These are phyloP conservation scores for Aldrovandia affinis DNA, from an alignment of 2,797 vertebrate species.

Conservation along the genomic window DNA sequence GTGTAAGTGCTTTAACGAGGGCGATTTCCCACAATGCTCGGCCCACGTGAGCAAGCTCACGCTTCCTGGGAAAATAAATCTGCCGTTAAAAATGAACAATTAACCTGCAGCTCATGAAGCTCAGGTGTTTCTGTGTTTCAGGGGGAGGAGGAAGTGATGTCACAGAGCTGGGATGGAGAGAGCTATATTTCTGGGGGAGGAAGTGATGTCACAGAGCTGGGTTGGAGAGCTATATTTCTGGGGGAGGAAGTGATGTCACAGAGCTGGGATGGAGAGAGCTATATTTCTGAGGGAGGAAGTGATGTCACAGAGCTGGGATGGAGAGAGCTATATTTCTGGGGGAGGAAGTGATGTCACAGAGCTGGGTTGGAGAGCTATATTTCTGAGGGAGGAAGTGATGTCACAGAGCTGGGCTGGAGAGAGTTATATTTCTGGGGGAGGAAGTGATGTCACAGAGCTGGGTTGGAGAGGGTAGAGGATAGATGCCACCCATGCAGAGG, in stretches of 20 bases:
- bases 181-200: background rate
- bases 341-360: background rate
- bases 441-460: background rate
- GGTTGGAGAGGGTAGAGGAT: no score
- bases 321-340: background rate
- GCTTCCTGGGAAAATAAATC: constrained; percentile 26
- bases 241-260: background rate
- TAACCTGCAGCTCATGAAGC: constrained; percentile 30
- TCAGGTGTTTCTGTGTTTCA: background rate
- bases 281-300: no score
- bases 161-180: no score
- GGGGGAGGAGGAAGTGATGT: background rate
- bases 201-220: background rate
- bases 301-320: background rate
- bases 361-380: background rate
- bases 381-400: background rate
- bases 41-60: background rate
- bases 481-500: no score
- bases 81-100: constrained; percentile 44
- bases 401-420: background rate
- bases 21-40: constrained; percentile 30
- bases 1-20: constrained; percentile 24
- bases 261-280: background rate
- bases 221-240: background rate
- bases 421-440: no score